Evolutionary conservation across 2,888 invertebrate genomes (phyloP).

Genomic region (Sthenelais limicola): DNA sequence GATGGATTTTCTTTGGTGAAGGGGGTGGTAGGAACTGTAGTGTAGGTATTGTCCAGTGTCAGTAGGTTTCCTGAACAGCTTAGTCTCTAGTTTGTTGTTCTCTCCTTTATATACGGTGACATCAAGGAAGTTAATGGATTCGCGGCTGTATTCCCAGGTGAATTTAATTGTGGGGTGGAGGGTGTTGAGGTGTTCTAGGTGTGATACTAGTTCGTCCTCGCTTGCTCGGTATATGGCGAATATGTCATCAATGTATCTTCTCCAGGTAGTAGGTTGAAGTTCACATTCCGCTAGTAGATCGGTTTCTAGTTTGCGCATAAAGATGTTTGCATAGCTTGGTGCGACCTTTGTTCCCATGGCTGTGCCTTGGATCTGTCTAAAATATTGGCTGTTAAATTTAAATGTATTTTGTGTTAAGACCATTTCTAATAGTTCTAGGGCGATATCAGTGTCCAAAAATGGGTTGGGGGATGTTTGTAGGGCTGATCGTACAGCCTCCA

Average conservation of each 20-base stretch:
- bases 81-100: constrained; percentile 5
- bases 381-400: background rate
- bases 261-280: background rate
- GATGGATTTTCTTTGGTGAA: constrained; percentile 14
- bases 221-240: background rate
- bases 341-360: constrained; percentile 29
- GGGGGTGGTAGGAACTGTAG: constrained; percentile 11
- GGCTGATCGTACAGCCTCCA: constrained; percentile 10
- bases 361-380: constrained; percentile 7
- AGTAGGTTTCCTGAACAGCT: constrained; percentile 13
- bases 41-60: constrained; percentile 12
- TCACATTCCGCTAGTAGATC: background rate
- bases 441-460: too few species aligned
- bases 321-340: constrained; percentile 11
- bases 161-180: constrained; percentile 23
- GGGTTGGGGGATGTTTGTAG: too few species aligned
- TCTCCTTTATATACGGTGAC: background rate
- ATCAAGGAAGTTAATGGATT: constrained; percentile 8
- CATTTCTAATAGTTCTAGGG: constrained; percentile 6
- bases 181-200: background rate
- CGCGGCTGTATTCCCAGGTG: background rate
- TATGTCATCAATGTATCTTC: constrained; percentile 17
- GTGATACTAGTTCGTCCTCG: background rate
- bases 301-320: background rate
- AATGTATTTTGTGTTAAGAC: background rate